Evolutionary conservation across 2,888 invertebrate genomes (phyloP).

Genomic region (Brachycybe producta): DNA sequence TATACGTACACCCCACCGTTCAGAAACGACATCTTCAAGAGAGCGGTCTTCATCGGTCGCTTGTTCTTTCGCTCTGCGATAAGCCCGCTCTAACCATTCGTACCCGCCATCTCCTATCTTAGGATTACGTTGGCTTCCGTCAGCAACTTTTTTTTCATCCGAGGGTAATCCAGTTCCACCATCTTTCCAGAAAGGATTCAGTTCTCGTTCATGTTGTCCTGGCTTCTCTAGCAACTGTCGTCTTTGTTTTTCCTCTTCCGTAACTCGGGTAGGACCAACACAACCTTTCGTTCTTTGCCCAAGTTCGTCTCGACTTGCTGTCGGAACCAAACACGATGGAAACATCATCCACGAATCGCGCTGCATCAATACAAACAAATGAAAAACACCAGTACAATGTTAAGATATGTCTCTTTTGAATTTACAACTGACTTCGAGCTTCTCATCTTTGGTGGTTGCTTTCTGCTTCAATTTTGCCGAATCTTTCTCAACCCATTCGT

Average conservation of each 20-base stretch:
- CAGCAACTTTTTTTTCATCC: background rate
- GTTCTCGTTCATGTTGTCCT: constrained; percentile 56
- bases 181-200: constrained; percentile 86
- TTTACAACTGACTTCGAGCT: constrained; percentile 21
- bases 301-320: constrained; percentile 1
- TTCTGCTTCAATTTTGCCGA: too few relatives aligned
- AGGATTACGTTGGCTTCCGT: constrained; percentile 20
- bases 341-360: constrained; percentile 73
- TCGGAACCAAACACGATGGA: constrained; percentile 37
- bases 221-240: constrained; percentile 35
- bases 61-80: constrained; percentile 42
- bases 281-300: constrained; percentile 18
- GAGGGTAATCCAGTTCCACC: constrained; percentile 71
- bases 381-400: too few relatives aligned
- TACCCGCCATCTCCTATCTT: constrained; percentile 42
- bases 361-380: constrained; percentile 29
- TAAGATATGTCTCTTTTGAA: too few relatives aligned
- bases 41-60: constrained; percentile 40
- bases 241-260: constrained; percentile 19
- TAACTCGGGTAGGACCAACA: too few relatives aligned
- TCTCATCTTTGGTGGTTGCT: constrained; percentile 16
- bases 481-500: constrained; percentile 21
- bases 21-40: constrained; percentile 44
- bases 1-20: constrained; percentile 42
- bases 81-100: constrained; percentile 42